Evolutionary conservation across 2,888 invertebrate species (phyloP).

Genomic region (Lordiphosa andalusiaca): DNA sequence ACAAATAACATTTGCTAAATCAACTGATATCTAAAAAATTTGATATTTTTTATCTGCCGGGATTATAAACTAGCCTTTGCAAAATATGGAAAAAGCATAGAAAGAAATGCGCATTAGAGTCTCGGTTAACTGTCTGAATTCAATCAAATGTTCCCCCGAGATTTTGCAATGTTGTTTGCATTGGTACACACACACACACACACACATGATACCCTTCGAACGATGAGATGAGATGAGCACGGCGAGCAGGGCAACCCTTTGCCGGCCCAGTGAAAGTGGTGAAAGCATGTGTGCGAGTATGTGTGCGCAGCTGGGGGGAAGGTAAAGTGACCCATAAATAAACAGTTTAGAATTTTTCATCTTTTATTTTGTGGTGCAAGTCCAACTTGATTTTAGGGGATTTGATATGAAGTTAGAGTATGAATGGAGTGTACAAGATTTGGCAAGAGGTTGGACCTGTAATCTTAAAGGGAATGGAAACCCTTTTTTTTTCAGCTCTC

Average conservation of each 20-base stretch:
- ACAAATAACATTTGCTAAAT: slow-evolving; percentile 71
- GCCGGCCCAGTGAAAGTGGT: slow-evolving; percentile 50
- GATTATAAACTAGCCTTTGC: slow-evolving; percentile 41
- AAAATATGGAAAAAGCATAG: slow-evolving; percentile 21
- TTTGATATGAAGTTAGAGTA: slow-evolving; percentile 20
- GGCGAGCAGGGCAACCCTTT: slow-evolving; percentile 58
- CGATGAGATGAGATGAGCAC: slow-evolving; percentile 21
- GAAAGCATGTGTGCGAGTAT: slow-evolving; percentile 44
- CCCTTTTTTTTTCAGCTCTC: too few species aligned
- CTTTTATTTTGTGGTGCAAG: slow-evolving; percentile 25
- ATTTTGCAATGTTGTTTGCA: slow-evolving; percentile 65
- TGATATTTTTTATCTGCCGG: slow-evolving; percentile 53
- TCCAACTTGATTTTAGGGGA: slow-evolving; percentile 29
- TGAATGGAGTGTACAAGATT: not conserved
- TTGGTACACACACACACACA: slow-evolving; percentile 57
- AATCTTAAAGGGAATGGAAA: too few species aligned
- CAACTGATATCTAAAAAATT: slow-evolving; percentile 67
- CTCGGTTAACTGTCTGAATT: slow-evolving; percentile 66
- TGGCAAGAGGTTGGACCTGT: too few species aligned
- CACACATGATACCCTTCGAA: slow-evolving; percentile 56
- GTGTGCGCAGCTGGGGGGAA: slow-evolving; percentile 53
- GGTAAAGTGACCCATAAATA: slow-evolving; percentile 72
- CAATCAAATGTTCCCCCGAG: slow-evolving; percentile 73
- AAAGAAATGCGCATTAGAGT: slow-evolving; percentile 63
- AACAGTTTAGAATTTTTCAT: slow-evolving; percentile 60